Evolutionary conservation across 1,140 invertebrate genomes (phyloP), one percentile per base, ranked within the genome.

Genomic region (Neodiprion virginianus): DNA sequence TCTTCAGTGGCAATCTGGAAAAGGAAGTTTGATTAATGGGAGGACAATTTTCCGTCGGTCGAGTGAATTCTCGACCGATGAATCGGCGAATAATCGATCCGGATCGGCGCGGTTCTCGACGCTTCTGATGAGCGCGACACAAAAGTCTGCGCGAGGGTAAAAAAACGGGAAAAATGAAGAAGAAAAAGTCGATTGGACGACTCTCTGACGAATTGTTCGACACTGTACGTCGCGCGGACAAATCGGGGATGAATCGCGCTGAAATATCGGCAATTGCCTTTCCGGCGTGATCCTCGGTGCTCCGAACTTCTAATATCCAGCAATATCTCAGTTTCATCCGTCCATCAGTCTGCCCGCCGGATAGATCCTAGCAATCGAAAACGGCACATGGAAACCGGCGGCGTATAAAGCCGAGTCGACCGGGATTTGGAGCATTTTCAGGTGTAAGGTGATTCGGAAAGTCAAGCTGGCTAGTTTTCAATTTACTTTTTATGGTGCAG

Each of bases 1-100:
- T 89, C 67, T 91, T 89, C 79, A 92, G 87, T 12, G 93, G 94
- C 72, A 94, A 85, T 70, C 93, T 94, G 84, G 48, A 87, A 88
- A 69, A 72, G 66, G 28, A 40, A 40, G 28, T 40, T 40, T 5
- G 28, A 69, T 68, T 67, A 40, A 40, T 5, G 28, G 28, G 28
- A 40, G 5, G 5, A 40, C 28, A 40, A 40, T 40, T 40, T 40
- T 40, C 5, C 28, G 28, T 40, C 28, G 1, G 2, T 40, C 12
- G 12, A 14, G 12, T 65, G 12, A 65, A 65, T 65, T 65, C 61
- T 65, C 61, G 17, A 14, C 17, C 17, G 7, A 65, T 1, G 17
- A 21, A 65, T 65, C 61, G 17, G 17, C 17, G 17, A 65, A 3
- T 65, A 65, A 14, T 65, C 17, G 17, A 14, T 65, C 4, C 17